phyloP scores from a whole-genome alignment of 2,113 vertebrate genomes.

The Muntiacus reevesi region DNA sequence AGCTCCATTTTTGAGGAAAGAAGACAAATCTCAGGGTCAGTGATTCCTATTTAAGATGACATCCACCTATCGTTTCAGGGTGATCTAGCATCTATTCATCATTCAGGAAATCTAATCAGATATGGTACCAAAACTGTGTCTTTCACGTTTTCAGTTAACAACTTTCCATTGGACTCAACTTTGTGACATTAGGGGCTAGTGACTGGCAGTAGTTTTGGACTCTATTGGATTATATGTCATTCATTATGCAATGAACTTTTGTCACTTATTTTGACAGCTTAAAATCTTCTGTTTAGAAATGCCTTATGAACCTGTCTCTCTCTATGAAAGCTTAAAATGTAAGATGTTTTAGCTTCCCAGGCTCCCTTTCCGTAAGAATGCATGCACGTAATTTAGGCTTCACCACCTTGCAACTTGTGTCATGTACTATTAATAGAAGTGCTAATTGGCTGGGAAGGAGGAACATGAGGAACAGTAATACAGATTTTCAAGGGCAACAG shows the following conservation, averaged over 20 bases:
- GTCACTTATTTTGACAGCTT: constrained; percentile 2
- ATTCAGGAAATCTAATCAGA: background rate
- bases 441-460: background rate
- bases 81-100: background rate
- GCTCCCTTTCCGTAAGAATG: background rate
- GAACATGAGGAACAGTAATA: background rate
- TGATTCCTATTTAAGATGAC: constrained; percentile 36
- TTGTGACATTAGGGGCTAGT: background rate
- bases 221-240: background rate
- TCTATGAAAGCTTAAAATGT: background rate
- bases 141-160: background rate
- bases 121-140: background rate
- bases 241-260: constrained; percentile 14
- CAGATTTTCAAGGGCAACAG: background rate
- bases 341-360: background rate
- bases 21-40: constrained; percentile 25
- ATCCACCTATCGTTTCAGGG: constrained; percentile 22
- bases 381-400: background rate
- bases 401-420: background rate
- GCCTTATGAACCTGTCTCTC: background rate
- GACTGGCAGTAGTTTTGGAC: background rate
- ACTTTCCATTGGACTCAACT: background rate
- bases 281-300: background rate
- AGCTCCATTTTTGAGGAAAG: constrained; percentile 2
- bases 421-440: background rate